Conservation (phyloP, 2,113 vertebrate genomes). For the Pachypanchax playfairii region DNA sequence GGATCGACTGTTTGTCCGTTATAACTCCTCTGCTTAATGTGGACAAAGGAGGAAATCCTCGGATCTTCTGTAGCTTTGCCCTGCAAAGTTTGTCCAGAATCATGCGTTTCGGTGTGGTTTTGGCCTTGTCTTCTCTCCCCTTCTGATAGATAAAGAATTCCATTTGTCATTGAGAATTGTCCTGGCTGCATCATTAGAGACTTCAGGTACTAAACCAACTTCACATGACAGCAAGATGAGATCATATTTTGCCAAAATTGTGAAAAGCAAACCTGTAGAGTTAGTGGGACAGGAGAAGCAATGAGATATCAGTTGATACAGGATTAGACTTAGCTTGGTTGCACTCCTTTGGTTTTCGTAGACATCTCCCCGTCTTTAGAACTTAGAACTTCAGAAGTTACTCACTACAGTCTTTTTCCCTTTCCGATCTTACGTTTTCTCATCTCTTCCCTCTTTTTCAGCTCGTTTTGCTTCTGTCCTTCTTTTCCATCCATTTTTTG, state of each 20-base stretch:
- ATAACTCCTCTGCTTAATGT: constrained; percentile 66
- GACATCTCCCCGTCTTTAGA: constrained; percentile 88
- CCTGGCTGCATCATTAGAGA: constrained; percentile 68
- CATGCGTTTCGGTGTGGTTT: constrained; percentile 23
- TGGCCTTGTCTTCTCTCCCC: constrained; percentile 57
- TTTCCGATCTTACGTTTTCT: constrained; percentile 60
- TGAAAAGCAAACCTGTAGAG: constrained; percentile 63
- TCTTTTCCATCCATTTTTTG: constrained; percentile 28
- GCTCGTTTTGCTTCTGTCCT: neutral
- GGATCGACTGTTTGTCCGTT: constrained; percentile 73
- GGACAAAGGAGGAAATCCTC: constrained; percentile 71
- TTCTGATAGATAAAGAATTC: constrained; percentile 71
- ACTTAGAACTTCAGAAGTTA: neutral
- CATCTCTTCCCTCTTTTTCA: constrained; percentile 12
- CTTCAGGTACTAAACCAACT: too few species aligned
- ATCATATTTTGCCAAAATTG: constrained; percentile 50
- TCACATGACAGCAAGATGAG: constrained; percentile 49
- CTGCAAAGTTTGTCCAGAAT: constrained; percentile 12
- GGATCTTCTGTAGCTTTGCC: constrained; percentile 47
- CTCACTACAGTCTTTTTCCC: constrained; percentile 76
- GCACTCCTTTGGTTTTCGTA: constrained; percentile 89
- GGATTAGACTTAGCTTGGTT: constrained; percentile 88
- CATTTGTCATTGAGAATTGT: constrained; percentile 73
- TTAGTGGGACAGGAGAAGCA: constrained; percentile 45
- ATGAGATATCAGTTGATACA: constrained; percentile 78